These are phyloP conservation scores for Merluccius polli DNA, from an alignment of 2,797 vertebrate species.

Conservation along the genomic window DNA sequence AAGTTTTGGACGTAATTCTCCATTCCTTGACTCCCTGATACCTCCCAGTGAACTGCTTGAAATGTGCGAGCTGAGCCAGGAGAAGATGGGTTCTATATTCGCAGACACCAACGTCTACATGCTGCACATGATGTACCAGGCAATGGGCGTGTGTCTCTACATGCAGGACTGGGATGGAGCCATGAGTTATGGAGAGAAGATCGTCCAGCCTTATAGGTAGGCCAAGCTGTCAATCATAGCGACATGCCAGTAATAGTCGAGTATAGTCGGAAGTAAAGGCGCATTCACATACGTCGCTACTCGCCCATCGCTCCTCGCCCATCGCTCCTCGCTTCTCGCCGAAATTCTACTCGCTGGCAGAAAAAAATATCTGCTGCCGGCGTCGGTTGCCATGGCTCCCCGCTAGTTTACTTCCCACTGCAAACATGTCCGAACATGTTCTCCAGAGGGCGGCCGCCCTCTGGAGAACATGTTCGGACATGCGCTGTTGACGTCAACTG, in stretches of 20 bases:
- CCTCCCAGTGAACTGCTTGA: conserved; percentile 92
- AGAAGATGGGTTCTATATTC: conserved; percentile 92
- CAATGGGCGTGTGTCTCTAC: conserved; percentile 98
- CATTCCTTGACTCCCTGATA: conserved; percentile 79
- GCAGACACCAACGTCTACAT: conserved; percentile 94
- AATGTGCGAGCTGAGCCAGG: conserved; percentile 93
- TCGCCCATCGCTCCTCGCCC: too few species aligned
- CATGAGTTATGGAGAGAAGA: conserved; percentile 90
- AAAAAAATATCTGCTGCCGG: too few species aligned
- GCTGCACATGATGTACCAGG: conserved; percentile 99
- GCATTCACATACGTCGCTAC: too few species aligned
- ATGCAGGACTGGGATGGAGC: conserved; percentile 97
- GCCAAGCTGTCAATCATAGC: neutral
- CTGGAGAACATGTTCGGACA: too few species aligned
- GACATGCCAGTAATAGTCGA: neutral
- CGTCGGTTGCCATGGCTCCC: too few species aligned
- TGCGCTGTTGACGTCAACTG: too few species aligned
- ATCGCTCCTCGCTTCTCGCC: too few species aligned
- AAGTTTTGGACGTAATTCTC: neutral
- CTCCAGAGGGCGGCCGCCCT: too few species aligned
- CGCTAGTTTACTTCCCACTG: too few species aligned
- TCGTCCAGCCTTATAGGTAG: conserved; percentile 92
- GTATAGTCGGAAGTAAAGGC: neutral
- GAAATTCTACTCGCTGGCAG: too few species aligned
- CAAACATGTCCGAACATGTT: too few species aligned